phyloP scores from a whole-genome alignment of 2,113 vertebrate genomes.

The Hoplias malabaricus region DNA sequence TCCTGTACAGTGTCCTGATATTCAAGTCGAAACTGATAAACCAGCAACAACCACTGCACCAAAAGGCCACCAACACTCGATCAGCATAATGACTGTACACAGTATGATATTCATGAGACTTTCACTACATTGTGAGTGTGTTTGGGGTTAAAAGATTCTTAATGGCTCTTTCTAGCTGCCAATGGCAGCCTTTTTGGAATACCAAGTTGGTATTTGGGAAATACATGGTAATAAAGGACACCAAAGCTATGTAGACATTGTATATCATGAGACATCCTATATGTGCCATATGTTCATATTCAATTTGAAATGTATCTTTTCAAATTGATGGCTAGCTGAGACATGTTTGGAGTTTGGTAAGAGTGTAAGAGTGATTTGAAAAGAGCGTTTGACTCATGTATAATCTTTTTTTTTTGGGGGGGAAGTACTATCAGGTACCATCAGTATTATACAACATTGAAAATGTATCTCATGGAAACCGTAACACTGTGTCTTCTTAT shows the following conservation, averaged over 20 bases:
- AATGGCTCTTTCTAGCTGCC: conserved; percentile 29
- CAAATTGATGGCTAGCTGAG: too few species aligned
- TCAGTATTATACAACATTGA: too few species aligned
- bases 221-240: not conserved
- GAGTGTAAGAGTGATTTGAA: too few species aligned
- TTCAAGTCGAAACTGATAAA: conserved; percentile 9
- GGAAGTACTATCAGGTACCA: too few species aligned
- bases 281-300: not conserved
- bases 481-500: too few species aligned
- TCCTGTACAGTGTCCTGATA: not conserved
- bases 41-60: not conserved
- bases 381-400: too few species aligned
- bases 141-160: conserved; percentile 42
- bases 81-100: conserved; percentile 29
- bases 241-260: not conserved
- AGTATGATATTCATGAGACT: conserved; percentile 27
- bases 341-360: too few species aligned
- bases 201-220: conserved; percentile 7
- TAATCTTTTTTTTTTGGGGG: too few species aligned
- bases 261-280: not conserved
- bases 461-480: too few species aligned
- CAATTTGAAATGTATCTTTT: not conserved
- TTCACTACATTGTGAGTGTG: conserved; percentile 8
- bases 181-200: conserved; percentile 40
- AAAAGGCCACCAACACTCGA: conserved; percentile 15